Conservation (phyloP, 2,113 vertebrate species). For the Emydocephalus ijimae region DNA sequence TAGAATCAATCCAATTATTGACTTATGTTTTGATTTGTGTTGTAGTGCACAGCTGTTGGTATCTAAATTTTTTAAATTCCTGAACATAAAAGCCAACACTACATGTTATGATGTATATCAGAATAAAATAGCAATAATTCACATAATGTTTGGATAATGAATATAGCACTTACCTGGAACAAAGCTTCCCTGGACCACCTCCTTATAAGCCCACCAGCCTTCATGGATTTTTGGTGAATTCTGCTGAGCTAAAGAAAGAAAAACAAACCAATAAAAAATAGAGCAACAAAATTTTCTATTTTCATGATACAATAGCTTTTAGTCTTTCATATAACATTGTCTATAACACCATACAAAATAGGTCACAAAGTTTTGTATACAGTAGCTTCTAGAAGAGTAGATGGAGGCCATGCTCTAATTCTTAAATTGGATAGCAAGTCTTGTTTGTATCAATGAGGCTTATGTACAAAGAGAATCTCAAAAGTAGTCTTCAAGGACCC, state of each 20-base stretch:
- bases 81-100: neutral
- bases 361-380: neutral
- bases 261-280: conserved; percentile 40
- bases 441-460: conserved; percentile 29
- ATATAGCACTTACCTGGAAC: conserved; percentile 86
- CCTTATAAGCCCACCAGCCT: conserved; percentile 99
- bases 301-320: neutral
- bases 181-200: conserved; percentile 98
- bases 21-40: neutral
- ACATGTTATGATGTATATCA: neutral
- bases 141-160: neutral
- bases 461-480: neutral
- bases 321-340: neutral
- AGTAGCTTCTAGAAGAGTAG: neutral
- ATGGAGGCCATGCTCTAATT: neutral
- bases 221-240: conserved; percentile 97
- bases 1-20: neutral
- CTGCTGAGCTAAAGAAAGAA: conserved; percentile 85
- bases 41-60: neutral
- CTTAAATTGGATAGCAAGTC: neutral
- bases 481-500: neutral
- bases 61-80: neutral
- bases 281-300: neutral
- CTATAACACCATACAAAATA: neutral
- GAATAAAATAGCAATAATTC: neutral